Conservation (phyloP, 2,888 invertebrate species). For the Cephonodes hylas region DNA sequence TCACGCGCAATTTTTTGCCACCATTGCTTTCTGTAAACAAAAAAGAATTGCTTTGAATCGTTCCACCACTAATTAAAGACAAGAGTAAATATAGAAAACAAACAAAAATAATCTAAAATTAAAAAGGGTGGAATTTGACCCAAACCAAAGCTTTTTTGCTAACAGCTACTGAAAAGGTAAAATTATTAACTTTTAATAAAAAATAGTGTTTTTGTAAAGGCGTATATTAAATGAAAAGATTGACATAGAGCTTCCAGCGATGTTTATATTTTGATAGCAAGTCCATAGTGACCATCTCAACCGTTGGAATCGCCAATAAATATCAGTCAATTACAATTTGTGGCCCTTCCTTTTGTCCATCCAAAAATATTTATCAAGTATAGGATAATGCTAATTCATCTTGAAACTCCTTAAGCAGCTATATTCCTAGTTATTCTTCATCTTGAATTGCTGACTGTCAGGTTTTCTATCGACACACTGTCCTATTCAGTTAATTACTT, state of each 20-base stretch:
- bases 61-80: conserved; percentile 50
- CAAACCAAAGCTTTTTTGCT: conserved; percentile 60
- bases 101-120: conserved; percentile 28
- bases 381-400: too few species aligned
- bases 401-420: neutral
- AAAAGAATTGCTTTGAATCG: conserved; percentile 64
- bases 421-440: neutral
- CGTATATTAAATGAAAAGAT: neutral
- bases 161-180: neutral
- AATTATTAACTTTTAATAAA: neutral
- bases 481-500: neutral
- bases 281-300: too few species aligned
- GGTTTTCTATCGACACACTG: neutral
- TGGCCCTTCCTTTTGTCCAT: too few species aligned
- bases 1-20: conserved; percentile 19
- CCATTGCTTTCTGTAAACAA: conserved; percentile 49
- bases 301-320: too few species aligned
- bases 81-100: conserved; percentile 34
- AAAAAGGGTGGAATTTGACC: conserved; percentile 64
- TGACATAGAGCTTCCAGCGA: too few species aligned
- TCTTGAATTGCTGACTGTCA: neutral
- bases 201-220: neutral
- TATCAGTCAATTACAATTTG: too few species aligned
- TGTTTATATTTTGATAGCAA: too few species aligned
- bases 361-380: too few species aligned